These are phyloP conservation scores for Simalia tracyae DNA, from an alignment of 2,797 vertebrate species.

Conservation along the genomic window DNA sequence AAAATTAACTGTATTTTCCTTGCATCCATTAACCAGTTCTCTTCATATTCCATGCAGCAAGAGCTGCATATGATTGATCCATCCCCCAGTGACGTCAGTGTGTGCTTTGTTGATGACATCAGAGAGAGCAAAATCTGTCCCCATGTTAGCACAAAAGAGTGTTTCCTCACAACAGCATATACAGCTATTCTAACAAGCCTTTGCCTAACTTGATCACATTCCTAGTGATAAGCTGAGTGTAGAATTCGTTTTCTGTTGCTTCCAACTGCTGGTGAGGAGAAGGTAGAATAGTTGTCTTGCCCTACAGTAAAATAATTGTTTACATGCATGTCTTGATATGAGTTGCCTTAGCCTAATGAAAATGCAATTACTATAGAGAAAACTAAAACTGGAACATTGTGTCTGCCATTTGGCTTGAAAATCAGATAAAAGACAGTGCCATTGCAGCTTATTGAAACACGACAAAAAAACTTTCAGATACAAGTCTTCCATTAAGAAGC, in stretches of 20 bases:
- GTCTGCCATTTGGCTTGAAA: not conserved
- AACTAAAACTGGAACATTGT: not conserved
- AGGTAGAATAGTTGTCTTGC: conserved; percentile 50
- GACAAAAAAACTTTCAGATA: not conserved
- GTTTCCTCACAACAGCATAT: not conserved
- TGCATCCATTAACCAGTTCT: not conserved
- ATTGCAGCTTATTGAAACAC: not conserved
- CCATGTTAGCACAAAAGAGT: conserved; percentile 16
- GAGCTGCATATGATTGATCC: conserved; percentile 1
- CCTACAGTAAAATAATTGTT: conserved; percentile 45
- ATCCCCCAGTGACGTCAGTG: conserved; percentile 20
- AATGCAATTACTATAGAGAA: conserved; percentile 13
- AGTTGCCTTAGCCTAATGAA: conserved; percentile 50
- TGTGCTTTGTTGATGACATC: conserved; percentile 39
- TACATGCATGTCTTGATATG: conserved; percentile 37
- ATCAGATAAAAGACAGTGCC: not conserved
- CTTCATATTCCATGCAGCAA: not conserved
- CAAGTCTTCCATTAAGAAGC: not conserved
- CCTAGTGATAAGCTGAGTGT: not conserved
- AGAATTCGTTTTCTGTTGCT: conserved; percentile 43
- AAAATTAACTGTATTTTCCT: conserved; percentile 19
- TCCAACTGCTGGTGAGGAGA: conserved; percentile 37
- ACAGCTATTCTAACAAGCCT: not conserved
- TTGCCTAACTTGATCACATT: conserved; percentile 20
- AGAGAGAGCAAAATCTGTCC: conserved; percentile 26